These are phyloP conservation scores for Hafferia zeledoni DNA, from an alignment of 2,797 vertebrate species.

Conservation along the genomic window DNA sequence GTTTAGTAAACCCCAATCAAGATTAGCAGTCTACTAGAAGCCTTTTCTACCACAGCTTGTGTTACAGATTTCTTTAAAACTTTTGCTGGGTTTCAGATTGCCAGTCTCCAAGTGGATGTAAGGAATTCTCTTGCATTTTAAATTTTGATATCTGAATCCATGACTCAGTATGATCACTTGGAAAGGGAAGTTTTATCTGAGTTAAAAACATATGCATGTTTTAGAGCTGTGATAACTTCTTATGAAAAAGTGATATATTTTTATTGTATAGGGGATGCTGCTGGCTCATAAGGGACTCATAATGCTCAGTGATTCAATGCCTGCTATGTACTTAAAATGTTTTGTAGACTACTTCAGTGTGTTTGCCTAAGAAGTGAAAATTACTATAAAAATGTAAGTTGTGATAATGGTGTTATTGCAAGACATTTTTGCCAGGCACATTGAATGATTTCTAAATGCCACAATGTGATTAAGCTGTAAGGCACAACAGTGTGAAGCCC, in stretches of 20 bases:
- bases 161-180: background rate
- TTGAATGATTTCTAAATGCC: slow-evolving; percentile 63
- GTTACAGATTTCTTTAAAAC: background rate
- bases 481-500: slow-evolving; percentile 52
- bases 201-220: slow-evolving; percentile 24
- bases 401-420: slow-evolving; percentile 13
- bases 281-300: slow-evolving; percentile 11
- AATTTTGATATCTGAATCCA: background rate
- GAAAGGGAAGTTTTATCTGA: slow-evolving; percentile 8
- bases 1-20: background rate
- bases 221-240: background rate
- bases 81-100: background rate
- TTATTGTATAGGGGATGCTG: background rate
- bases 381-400: slow-evolving; percentile 59
- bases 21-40: background rate
- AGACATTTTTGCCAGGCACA: slow-evolving; percentile 51
- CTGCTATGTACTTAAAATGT: slow-evolving; percentile 25
- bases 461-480: slow-evolving; percentile 67
- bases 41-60: background rate
- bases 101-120: background rate
- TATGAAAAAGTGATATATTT: slow-evolving; percentile 39
- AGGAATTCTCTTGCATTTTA: background rate
- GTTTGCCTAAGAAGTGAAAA: slow-evolving; percentile 67
- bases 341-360: slow-evolving; percentile 47
- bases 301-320: slow-evolving; percentile 38